These are phyloP conservation scores for Calliphora vicina DNA, from an alignment of 1,140 invertebrate species.

Conservation along the genomic window DNA sequence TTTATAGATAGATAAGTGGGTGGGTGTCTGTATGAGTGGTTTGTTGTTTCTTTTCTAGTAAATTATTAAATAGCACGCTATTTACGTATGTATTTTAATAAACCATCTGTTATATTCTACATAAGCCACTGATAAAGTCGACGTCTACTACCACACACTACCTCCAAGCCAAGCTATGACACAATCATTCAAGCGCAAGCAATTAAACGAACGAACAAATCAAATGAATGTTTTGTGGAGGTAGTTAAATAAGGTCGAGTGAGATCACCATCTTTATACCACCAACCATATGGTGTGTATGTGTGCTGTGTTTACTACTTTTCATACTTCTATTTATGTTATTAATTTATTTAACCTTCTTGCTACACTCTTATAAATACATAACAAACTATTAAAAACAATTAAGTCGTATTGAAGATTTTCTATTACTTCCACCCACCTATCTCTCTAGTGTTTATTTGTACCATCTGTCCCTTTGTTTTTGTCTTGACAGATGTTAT, in stretches of 20 bases:
- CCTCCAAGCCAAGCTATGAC: neutral
- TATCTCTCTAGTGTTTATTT: too few relatives aligned
- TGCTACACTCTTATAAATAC: neutral
- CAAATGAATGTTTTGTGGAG: conserved; percentile 23
- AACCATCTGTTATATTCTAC: neutral
- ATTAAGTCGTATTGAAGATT: too few relatives aligned
- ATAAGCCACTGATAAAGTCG: neutral
- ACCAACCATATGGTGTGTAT: neutral
- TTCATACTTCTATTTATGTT: neutral
- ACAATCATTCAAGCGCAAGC: conserved; percentile 18
- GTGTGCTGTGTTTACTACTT: neutral
- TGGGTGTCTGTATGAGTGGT: too few relatives aligned
- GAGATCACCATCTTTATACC: conserved; percentile 7
- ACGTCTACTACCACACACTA: neutral
- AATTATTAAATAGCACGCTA: neutral
- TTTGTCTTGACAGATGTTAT: too few relatives aligned
- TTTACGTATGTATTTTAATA: neutral
- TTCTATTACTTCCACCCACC: too few relatives aligned
- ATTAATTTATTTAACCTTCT: neutral
- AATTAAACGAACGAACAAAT: too few relatives aligned
- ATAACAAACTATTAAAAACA: too few relatives aligned
- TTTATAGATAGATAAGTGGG: too few relatives aligned
- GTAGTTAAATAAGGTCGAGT: conserved; percentile 24
- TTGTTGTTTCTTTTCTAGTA: neutral
- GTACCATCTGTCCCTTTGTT: too few relatives aligned